A percentile compares a stretch with the other conserved stretches of the same genome.
Conservation (phyloP, 2,888 invertebrate species). For the Microchrysa polita region DNA sequence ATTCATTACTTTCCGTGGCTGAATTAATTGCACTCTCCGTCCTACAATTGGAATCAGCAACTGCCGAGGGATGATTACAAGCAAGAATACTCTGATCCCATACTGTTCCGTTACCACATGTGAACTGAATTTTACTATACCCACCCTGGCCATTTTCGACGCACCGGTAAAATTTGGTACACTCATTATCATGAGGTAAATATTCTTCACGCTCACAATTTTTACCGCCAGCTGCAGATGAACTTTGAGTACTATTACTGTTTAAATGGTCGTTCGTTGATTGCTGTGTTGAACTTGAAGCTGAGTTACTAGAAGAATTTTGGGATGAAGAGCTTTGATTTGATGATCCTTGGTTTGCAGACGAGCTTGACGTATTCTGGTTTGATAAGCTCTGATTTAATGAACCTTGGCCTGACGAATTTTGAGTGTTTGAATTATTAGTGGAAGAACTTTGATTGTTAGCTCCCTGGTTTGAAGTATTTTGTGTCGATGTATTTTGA, state of each 20-base stretch:
- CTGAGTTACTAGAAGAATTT: conserved; percentile 44
- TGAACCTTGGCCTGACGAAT: neutral
- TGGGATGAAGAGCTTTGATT: conserved; percentile 19
- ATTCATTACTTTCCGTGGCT: neutral
- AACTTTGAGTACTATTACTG: conserved; percentile 34
- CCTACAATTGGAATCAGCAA: conserved; percentile 55
- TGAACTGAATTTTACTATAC: conserved; percentile 70
- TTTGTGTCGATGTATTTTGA: neutral
- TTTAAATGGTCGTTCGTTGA: conserved; percentile 17
- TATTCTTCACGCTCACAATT: conserved; percentile 65
- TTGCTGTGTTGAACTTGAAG: conserved; percentile 17
- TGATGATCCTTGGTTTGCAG: neutral
- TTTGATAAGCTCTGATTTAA: conserved; percentile 2
- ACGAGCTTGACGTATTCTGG: conserved; percentile 1
- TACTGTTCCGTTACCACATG: conserved; percentile 72
- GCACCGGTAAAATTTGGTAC: conserved; percentile 75
- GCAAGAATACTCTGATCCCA: conserved; percentile 67
- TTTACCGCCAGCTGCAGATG: conserved; percentile 55
- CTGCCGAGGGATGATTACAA: conserved; percentile 61
- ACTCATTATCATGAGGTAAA: conserved; percentile 65
- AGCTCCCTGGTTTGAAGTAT: conserved; percentile 17
- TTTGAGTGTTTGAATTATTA: neutral
- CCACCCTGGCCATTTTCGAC: conserved; percentile 70
- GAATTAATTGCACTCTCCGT: neutral
- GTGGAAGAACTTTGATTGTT: neutral